Evolutionary conservation across 2,797 vertebrate species (phyloP), one percentile per base, ranked within the genome.

Genomic region (Rhinatrema bivittatum): DNA sequence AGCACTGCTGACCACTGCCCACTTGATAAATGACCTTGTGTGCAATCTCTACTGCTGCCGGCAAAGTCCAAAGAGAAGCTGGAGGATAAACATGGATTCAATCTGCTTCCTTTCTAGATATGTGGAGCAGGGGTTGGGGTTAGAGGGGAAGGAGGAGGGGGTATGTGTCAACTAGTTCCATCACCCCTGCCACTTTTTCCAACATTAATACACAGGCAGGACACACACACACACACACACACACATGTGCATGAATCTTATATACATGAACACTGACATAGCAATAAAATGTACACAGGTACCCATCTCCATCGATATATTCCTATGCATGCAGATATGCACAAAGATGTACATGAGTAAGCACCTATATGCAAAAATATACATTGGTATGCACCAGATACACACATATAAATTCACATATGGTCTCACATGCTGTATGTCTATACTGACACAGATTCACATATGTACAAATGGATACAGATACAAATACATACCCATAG

Each of bases 1-100:
- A 37, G 65, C 75, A 45, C 54, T 44, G 26, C 42, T 39, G 82
- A 66, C 79, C 78, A 72, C 70, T 70, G 71, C 54, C 65, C 78
- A 81, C 78, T 78, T 90, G 86, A 91, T 86, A 84, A 88, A 87
- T 87, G 80, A 82, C 65, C 63, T 53, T 0, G 3, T 7, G 61
- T 70, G 74, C 74, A 73, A 82, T 76, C 82, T 68, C 84, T 68
- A 39, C 77, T 84, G 81, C 88, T 85, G 81, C 83, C 63, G 58
- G 63, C 17, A 0, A 72, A 51, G 56, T 69, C 66, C 30, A 14
- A 44, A 48, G 51, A 46, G 48, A 41, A 59, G 60, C n/a, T n/a
- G n/a, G n/a, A n/a, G n/a, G n/a, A n/a, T n/a, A n/a, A n/a, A n/a
- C n/a, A n/a, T n/a, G n/a, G n/a, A n/a, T n/a, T n/a, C n/a, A n/a